phyloP scores from a whole-genome alignment of 2,888 invertebrate genomes.

The Rosalia funebris region DNA sequence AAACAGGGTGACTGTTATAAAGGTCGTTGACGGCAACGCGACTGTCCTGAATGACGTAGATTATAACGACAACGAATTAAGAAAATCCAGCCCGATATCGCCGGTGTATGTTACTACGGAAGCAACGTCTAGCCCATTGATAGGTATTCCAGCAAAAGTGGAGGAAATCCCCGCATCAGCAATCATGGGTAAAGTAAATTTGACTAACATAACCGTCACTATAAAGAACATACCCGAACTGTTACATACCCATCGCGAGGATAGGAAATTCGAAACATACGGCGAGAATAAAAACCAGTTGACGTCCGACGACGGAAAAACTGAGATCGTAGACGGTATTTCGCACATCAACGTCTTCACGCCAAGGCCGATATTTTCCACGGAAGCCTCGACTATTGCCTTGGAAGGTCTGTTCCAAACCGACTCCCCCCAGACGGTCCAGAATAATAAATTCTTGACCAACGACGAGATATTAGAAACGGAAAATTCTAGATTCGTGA shows the following conservation, averaged over 20 bases:
- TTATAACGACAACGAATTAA: constrained; percentile 42
- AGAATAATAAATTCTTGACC: constrained; percentile 23
- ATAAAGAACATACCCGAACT: constrained; percentile 22
- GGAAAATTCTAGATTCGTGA: constrained; percentile 58
- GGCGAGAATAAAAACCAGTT: constrained; percentile 50
- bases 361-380: constrained; percentile 55
- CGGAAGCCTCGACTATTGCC: constrained; percentile 74
- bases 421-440: constrained; percentile 59
- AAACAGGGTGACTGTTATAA: constrained; percentile 74
- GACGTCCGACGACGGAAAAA: constrained; percentile 54
- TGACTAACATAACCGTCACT: constrained; percentile 41
- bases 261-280: constrained; percentile 58
- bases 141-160: constrained; percentile 40
- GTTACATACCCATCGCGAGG: constrained; percentile 41
- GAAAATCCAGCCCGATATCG: too few relatives aligned
- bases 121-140: constrained; percentile 28
- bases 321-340: constrained; percentile 58
- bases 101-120: constrained; percentile 19
- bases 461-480: constrained; percentile 60
- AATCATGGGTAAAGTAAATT: constrained; percentile 33
- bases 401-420: constrained; percentile 75
- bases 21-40: constrained; percentile 70
- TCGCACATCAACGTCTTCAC: constrained; percentile 60
- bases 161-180: constrained; percentile 42
- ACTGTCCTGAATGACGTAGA: constrained; percentile 28